phyloP scores from a whole-genome alignment of 37 sponge, comb jelly and placozoan genomes.

The Amphimedon queenslandica region DNA sequence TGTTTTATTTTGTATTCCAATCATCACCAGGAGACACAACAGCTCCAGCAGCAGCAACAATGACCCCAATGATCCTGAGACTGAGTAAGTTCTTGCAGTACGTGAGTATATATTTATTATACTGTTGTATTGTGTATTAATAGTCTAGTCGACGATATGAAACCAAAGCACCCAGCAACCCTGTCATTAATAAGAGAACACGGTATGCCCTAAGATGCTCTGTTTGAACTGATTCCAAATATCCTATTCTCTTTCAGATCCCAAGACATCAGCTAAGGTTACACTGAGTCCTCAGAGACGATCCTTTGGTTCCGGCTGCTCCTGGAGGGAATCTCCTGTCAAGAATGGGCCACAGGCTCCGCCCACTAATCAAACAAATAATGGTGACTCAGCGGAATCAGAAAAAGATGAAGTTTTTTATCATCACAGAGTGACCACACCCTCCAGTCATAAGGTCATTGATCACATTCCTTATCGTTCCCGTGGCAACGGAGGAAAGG shows the following conservation, averaged over 20 bases:
- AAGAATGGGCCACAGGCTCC: background rate
- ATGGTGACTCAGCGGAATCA: background rate
- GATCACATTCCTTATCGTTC: slow-evolving; percentile 36
- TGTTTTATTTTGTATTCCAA: no score
- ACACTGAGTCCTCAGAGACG: slow-evolving; percentile 68
- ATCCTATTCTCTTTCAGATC: background rate
- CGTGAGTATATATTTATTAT: no score
- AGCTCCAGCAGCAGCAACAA: no score
- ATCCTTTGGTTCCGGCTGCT: slow-evolving; percentile 67
- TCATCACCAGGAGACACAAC: no score
- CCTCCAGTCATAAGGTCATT: slow-evolving; percentile 25
- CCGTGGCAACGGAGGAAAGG: background rate
- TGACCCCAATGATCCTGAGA: no score
- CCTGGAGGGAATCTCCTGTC: slow-evolving; percentile 36
- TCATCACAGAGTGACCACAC: background rate
- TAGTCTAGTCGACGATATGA: no score
- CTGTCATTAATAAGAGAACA: slow-evolving; percentile 48
- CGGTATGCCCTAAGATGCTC: slow-evolving; percentile 18
- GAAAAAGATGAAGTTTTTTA: background rate
- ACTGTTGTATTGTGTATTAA: no score
- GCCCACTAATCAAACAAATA: background rate
- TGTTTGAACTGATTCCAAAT: background rate
- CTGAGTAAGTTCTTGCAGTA: no score
- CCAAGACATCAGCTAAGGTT: slow-evolving; percentile 13
- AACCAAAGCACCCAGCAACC: slow-evolving; percentile 39